These are phyloP conservation scores for Eubucco bourcierii DNA, from an alignment of 2,113 vertebrate species.

Conservation along the genomic window DNA sequence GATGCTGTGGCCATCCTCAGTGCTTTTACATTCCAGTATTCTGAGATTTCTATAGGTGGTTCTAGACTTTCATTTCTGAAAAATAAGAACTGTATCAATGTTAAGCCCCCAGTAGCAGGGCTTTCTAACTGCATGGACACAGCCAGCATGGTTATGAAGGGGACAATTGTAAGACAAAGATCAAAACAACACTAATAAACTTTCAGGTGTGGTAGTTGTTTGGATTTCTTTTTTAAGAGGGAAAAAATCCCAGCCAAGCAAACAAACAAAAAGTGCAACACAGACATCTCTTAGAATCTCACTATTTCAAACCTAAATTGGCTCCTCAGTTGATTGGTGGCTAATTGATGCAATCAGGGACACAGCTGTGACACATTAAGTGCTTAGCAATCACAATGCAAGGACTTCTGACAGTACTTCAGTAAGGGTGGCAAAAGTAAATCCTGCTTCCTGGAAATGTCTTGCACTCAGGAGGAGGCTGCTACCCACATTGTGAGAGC, in stretches of 20 bases:
- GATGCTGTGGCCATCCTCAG: background rate
- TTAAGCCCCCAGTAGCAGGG: background rate
- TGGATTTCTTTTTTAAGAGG: too few species aligned
- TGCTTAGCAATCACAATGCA: background rate
- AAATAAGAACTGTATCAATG: background rate
- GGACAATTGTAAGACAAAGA: background rate
- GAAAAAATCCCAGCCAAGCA: background rate
- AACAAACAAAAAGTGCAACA: background rate
- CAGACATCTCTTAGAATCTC: background rate
- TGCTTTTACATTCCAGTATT: background rate
- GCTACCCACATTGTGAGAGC: background rate
- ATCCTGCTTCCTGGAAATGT: background rate
- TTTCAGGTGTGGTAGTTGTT: background rate
- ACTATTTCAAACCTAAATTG: background rate
- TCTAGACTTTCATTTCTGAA: background rate
- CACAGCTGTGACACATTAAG: background rate
- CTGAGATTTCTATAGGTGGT: background rate
- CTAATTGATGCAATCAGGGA: constrained; percentile 32
- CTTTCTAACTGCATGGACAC: background rate
- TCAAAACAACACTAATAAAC: background rate
- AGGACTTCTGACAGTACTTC: background rate
- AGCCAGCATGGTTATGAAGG: background rate
- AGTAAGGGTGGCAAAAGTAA: background rate
- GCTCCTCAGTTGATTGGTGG: background rate
- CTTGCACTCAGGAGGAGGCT: background rate